Conservation (phyloP, 2,797 vertebrate species). For the Esox masquinongy region DNA sequence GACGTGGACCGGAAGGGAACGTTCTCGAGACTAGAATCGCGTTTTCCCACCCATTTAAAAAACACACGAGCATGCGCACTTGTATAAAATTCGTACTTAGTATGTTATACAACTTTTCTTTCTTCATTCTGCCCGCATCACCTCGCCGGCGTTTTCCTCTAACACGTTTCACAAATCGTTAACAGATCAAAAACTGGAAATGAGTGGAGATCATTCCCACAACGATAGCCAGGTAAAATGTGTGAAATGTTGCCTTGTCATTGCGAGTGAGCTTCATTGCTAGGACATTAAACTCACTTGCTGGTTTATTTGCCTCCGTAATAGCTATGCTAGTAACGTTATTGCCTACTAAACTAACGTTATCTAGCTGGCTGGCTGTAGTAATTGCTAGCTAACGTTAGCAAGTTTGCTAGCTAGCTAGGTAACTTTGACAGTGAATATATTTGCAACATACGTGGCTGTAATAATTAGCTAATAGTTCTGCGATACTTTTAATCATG, state of each 20-base stretch:
- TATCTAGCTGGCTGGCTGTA: not conserved
- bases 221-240: constrained; percentile 88
- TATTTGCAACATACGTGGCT: not conserved
- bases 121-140: constrained; percentile 73
- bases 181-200: constrained; percentile 64
- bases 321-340: constrained; percentile 21
- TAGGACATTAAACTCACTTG: constrained; percentile 19
- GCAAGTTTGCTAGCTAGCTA: constrained; percentile 47
- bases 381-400: no score
- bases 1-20: constrained; percentile 8
- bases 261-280: not conserved
- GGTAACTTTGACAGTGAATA: constrained; percentile 9
- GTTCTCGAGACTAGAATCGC: constrained; percentile 39
- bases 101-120: constrained; percentile 81
- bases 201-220: constrained; percentile 93
- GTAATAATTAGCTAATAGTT: not conserved
- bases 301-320: constrained; percentile 48
- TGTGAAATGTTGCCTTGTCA: constrained; percentile 31
- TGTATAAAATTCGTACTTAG: constrained; percentile 79
- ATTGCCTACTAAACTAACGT: not conserved
- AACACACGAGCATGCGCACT: constrained; percentile 82
- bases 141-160: constrained; percentile 61
- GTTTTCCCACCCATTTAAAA: constrained; percentile 71
- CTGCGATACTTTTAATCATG: not conserved
- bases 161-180: constrained; percentile 55